Base-by-base conservation (phyloP, 1,140 invertebrate genomes). In the Bombus polaris region DNA sequence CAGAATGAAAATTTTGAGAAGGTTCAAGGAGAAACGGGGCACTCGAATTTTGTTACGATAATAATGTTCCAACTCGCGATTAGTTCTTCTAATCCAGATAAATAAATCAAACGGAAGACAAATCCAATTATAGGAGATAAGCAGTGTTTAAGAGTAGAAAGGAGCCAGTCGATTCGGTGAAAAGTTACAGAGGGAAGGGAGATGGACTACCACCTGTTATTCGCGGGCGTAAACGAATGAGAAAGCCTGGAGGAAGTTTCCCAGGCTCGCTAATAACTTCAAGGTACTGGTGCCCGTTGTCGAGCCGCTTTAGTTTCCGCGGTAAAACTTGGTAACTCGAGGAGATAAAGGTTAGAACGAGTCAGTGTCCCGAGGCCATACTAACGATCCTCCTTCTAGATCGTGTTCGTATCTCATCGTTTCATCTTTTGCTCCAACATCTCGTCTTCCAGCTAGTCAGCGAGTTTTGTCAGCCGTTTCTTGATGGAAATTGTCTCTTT, bases 291-390 rank as follows among this genome's bases (percentile, higher is more conserved):
- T 65, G 77, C 87, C 88, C 87, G 87, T 84, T 91, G 90, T 92
- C 89, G 82, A 83, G 86, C 62, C 75, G 87, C 87, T 91, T 86
- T 90, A 90, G 81, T 90, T 42, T 89, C 62, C 83, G 80, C 75
- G 88, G 77, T 91, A 91, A 90, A 92, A 92, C 83, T 93, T 92
- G 90, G 87, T 90, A 92, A 93, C 88, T 92, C 84, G 87, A 91
- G 83, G 82, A 93, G 90, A 93, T 93, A 93, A 92, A 92, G 88
- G 78, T 53, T 89, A 81, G 84, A 87, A 42, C 72, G 79, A 89
- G 80, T 85, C 88, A 80, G 77, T 88, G 79, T 84, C 85, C 86
- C 81, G 85, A 89, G 87, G 87, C 86, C 53, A 87, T 85, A 82
- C 80, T 68, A 88, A 89, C 86, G 87, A 92, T 91, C 71, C 87